A percentile compares a stretch with the other conserved stretches of the same genome.
These are phyloP conservation scores for Chloropsis hardwickii DNA, from an alignment of 2,113 vertebrate genomes.

Conservation along the genomic window DNA sequence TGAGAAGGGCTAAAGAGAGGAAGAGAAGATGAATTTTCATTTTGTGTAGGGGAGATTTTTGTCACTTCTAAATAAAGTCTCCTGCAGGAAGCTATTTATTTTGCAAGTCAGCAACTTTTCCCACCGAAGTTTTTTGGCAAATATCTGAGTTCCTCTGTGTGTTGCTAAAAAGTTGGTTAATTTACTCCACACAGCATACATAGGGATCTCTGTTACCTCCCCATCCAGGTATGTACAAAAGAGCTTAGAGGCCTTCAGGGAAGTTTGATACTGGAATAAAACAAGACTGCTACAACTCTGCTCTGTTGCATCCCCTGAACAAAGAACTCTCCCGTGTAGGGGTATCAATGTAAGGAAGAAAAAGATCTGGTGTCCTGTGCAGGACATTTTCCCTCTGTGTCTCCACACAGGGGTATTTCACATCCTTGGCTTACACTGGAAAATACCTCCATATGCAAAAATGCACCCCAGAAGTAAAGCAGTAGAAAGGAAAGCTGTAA, in stretches of 20 bases:
- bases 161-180: background rate
- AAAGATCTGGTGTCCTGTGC: background rate
- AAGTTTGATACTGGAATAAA: background rate
- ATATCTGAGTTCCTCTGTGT: background rate
- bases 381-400: background rate
- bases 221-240: background rate
- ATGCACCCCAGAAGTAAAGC: background rate
- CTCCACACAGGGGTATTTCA: background rate
- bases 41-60: background rate
- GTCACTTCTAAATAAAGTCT: background rate
- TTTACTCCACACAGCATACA: background rate
- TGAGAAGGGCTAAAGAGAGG: background rate
- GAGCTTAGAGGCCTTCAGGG: background rate
- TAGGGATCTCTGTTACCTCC: background rate
- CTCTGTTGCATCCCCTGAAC: background rate
- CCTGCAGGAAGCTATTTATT: background rate
- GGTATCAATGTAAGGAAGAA: background rate
- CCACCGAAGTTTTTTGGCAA: background rate
- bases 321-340: background rate
- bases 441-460: background rate
- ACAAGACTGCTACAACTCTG: background rate
- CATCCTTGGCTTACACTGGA: background rate
- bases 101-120: background rate
- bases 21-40: background rate
- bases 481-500: background rate